These are phyloP conservation scores for Latrodectus hesperus DNA, from an alignment of 2,888 invertebrate species.

Conservation along the genomic window DNA sequence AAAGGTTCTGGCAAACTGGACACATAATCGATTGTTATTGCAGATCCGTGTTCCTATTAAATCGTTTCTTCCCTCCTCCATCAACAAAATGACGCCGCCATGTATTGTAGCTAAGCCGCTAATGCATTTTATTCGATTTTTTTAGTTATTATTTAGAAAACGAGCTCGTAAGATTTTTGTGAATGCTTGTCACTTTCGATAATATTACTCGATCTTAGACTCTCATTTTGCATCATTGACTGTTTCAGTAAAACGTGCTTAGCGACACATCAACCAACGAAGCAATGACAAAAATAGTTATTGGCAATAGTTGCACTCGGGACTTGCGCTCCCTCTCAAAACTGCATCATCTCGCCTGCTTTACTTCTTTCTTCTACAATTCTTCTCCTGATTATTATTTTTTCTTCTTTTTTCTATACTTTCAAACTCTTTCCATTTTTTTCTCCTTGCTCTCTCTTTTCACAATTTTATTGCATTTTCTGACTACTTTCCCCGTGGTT, in stretches of 20 bases:
- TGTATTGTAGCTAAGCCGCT: constrained; percentile 53
- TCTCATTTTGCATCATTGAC: constrained; percentile 65
- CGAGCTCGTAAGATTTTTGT: constrained; percentile 54
- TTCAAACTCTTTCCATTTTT: constrained; percentile 23
- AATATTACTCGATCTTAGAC: constrained; percentile 63
- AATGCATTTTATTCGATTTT: constrained; percentile 53
- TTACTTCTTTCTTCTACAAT: constrained; percentile 11
- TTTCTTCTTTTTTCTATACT: constrained; percentile 16
- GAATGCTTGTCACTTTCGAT: constrained; percentile 67
- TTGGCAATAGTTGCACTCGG: constrained; percentile 49
- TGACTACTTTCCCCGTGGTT: constrained; percentile 19
- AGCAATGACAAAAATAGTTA: constrained; percentile 68
- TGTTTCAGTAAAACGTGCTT: constrained; percentile 60
- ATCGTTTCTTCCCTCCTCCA: constrained; percentile 61
- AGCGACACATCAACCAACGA: constrained; percentile 47
- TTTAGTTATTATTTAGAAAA: constrained; percentile 45
- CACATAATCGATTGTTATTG: constrained; percentile 69
- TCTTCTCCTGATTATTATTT: constrained; percentile 49
- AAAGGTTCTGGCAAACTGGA: constrained; percentile 62
- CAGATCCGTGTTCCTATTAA: constrained; percentile 67
- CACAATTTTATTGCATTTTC: constrained; percentile 46
- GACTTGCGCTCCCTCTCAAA: constrained; percentile 34
- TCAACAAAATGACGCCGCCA: constrained; percentile 67
- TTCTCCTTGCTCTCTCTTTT: constrained; percentile 12
- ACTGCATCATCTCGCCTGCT: constrained; percentile 29